Evolutionary conservation across 2,797 vertebrate species (phyloP).

Genomic region (Anguilla pacifica): DNA sequence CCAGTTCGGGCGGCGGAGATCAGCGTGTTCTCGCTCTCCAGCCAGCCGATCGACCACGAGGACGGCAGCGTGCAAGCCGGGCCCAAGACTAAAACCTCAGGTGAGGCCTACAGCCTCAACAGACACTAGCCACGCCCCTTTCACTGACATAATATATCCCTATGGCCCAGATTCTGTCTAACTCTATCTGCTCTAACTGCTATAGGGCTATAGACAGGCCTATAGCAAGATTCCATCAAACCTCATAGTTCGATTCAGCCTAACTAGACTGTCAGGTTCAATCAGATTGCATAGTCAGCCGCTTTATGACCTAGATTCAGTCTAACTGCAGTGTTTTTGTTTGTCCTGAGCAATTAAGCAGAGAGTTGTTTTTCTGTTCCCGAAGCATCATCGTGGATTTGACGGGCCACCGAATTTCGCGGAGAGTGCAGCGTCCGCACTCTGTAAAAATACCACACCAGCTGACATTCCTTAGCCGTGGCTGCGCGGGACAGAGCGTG

Average conservation of each 20-base stretch:
- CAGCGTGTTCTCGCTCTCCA: slow-evolving; percentile 61
- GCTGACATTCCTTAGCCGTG: background rate
- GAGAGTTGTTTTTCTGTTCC: background rate
- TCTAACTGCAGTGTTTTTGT: background rate
- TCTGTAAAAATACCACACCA: background rate
- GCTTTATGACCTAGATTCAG: background rate
- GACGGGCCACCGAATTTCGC: background rate
- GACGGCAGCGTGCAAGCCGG: slow-evolving; percentile 46
- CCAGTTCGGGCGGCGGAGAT: slow-evolving; percentile 58
- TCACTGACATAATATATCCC: no score
- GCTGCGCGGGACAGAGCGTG: background rate
- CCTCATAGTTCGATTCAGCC: background rate
- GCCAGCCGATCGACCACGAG: slow-evolving; percentile 64
- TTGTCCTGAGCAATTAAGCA: background rate
- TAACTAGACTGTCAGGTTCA: background rate
- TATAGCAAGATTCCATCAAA: background rate
- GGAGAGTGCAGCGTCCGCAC: background rate
- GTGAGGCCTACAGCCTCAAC: slow-evolving; percentile 32
- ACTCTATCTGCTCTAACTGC: no score
- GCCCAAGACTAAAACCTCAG: slow-evolving; percentile 57
- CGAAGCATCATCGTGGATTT: background rate
- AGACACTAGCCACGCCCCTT: background rate
- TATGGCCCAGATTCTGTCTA: no score
- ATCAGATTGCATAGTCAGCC: background rate
- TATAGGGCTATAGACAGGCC: background rate